phyloP scores from a whole-genome alignment of 2,797 vertebrate species.

The Coreius guichenoti region DNA sequence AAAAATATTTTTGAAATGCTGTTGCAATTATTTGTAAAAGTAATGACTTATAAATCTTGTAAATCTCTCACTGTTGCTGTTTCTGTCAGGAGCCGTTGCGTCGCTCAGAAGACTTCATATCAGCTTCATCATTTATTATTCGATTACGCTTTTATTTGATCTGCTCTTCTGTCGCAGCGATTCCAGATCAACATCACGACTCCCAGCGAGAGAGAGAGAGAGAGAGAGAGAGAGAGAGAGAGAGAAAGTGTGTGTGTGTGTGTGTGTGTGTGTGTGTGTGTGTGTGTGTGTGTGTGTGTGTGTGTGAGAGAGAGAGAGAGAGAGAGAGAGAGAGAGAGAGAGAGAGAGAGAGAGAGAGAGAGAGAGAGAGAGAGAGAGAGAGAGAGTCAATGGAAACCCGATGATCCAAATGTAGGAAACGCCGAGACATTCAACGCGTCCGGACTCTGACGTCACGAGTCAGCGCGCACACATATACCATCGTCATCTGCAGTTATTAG shows the following conservation, averaged over 20 bases:
- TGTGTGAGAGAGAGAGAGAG: too few species aligned
- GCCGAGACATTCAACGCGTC: neutral
- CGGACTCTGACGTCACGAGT: neutral
- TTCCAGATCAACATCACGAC: conserved; percentile 2
- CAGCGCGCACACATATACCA: neutral
- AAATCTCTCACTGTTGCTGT: neutral
- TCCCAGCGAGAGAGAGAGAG: too few species aligned
- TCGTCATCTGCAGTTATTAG: neutral
- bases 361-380: neutral
- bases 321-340: neutral
- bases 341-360: neutral
- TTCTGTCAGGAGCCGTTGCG: too few species aligned
- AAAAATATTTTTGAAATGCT: neutral
- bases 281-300: too few species aligned
- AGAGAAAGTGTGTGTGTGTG: too few species aligned
- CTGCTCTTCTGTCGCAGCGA: neutral
- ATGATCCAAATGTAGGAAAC: neutral
- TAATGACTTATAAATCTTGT: neutral
- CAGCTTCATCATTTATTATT: neutral
- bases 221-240: too few species aligned
- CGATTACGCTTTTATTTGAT: neutral
- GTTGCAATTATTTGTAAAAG: neutral
- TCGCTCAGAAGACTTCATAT: neutral
- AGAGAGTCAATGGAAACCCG: neutral
- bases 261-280: too few species aligned